A percentile compares a stretch with the other conserved stretches of the same genome.
Conservation (phyloP, 2,888 invertebrate genomes). For the Tupiocoris notatus region DNA sequence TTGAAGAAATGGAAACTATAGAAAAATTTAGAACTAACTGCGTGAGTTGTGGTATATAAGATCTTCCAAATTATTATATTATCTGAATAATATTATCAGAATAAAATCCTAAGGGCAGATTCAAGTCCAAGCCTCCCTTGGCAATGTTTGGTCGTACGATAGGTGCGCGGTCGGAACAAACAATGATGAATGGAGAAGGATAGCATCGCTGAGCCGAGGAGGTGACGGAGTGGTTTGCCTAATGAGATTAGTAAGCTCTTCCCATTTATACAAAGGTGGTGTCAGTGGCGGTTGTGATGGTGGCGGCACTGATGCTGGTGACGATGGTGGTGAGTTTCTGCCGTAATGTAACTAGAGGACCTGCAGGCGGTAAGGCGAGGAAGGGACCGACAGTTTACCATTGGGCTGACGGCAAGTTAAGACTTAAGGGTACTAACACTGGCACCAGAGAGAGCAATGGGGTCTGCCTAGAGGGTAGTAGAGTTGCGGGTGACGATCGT, state of each 20-base stretch:
- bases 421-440: background rate
- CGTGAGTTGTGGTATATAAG: too few species aligned
- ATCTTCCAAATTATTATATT: too few species aligned
- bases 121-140: too few species aligned
- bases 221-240: slow-evolving; percentile 35
- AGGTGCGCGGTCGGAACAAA: background rate
- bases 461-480: too few species aligned
- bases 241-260: slow-evolving; percentile 37
- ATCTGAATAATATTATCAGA: too few species aligned
- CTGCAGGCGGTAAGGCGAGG: background rate
- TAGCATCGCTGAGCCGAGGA: background rate
- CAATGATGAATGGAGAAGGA: slow-evolving; percentile 26
- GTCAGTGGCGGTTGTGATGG: background rate
- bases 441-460: too few species aligned
- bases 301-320: too few species aligned
- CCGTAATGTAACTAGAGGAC: background rate
- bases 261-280: slow-evolving; percentile 25
- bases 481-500: background rate
- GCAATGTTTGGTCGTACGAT: too few species aligned
- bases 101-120: too few species aligned
- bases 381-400: background rate
- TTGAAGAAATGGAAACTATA: too few species aligned
- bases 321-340: background rate
- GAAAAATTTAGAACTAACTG: too few species aligned
- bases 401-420: background rate